phyloP scores from a whole-genome alignment of 2,797 vertebrate genomes.

The Alosa sapidissima region DNA sequence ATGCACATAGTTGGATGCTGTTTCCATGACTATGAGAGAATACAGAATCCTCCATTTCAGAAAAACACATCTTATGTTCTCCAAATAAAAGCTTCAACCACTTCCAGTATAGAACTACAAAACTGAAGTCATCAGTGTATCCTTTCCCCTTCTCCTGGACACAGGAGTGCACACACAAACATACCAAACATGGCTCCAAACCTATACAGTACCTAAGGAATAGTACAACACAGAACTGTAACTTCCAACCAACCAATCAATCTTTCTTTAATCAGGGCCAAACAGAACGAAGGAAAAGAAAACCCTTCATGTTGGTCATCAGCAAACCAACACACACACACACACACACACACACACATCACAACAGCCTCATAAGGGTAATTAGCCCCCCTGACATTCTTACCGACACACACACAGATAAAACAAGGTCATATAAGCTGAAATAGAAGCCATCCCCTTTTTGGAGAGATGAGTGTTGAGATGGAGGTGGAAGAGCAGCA shows the following conservation, averaged over 20 bases:
- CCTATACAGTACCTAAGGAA: not conserved
- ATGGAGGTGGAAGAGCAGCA: constrained; percentile 35
- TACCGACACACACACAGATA: not conserved
- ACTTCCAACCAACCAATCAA: not conserved
- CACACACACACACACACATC: not conserved
- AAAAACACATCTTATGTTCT: too few relatives aligned
- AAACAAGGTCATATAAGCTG: constrained; percentile 28
- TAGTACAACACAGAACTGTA: not conserved
- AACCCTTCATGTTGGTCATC: not conserved
- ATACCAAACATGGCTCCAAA: not conserved
- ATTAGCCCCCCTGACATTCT: not conserved
- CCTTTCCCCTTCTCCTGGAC: not conserved
- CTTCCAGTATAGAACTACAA: not conserved
- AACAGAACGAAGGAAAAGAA: not conserved
- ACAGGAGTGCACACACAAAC: too few relatives aligned
- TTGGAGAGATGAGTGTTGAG: constrained; percentile 29
- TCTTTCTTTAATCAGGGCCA: too few relatives aligned
- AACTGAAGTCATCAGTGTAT: not conserved
- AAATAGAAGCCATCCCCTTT: not conserved
- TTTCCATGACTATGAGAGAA: not conserved
- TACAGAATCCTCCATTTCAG: too few relatives aligned
- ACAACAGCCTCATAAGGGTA: not conserved
- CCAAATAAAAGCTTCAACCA: not conserved
- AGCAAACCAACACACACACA: not conserved
- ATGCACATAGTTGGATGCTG: not conserved